Conservation (phyloP, 2,113 vertebrate genomes). For the Mastomys natalensis region DNA sequence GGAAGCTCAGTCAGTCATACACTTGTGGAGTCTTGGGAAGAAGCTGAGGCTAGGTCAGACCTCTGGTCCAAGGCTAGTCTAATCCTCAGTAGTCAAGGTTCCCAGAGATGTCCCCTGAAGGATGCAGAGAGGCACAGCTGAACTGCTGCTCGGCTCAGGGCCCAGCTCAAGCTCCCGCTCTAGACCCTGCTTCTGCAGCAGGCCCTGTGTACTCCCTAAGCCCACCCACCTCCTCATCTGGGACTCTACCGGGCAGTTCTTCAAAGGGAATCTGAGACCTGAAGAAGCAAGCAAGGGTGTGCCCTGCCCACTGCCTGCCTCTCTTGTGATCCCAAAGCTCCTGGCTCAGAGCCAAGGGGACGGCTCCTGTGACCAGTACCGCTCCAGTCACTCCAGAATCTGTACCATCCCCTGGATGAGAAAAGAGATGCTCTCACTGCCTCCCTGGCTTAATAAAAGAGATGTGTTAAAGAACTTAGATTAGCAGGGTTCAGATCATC, state of each 20-base stretch:
- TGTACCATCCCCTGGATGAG: neutral
- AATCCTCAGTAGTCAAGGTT: neutral
- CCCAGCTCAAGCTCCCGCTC: neutral
- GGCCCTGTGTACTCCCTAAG: neutral
- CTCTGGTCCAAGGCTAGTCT: neutral
- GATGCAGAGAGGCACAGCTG: neutral
- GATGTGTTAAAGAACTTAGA: slow-evolving; percentile 33
- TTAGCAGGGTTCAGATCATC: neutral
- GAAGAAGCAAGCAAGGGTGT: neutral
- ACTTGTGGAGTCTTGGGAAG: neutral
- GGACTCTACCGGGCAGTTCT: neutral
- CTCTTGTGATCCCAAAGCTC: neutral
- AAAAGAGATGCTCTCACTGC: rapidly evolving
- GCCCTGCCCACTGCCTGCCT: neutral
- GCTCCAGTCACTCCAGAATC: neutral
- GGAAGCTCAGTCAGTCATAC: neutral
- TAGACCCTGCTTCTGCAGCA: too few relatives aligned
- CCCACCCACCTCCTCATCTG: neutral
- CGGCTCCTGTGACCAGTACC: neutral
- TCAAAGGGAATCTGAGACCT: neutral
- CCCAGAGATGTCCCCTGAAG: neutral
- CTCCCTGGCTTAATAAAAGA: neutral
- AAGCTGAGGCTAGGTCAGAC: neutral
- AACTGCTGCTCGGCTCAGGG: neutral
- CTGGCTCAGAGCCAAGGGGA: neutral